Conservation (phyloP, 1,140 invertebrate genomes). For the Rhyzopertha dominica region DNA sequence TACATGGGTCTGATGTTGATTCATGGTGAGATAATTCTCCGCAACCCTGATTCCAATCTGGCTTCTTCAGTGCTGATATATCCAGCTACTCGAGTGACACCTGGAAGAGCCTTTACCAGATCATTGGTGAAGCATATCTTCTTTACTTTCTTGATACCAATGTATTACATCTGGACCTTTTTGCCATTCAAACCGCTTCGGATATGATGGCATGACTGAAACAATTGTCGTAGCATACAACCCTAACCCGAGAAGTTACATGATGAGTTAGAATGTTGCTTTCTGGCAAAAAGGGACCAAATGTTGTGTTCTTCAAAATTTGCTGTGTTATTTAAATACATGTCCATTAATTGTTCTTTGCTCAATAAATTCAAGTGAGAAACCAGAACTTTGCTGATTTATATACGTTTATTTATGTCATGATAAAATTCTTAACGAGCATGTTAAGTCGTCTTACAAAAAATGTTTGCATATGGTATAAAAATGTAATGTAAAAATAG, state of each 20-base stretch:
- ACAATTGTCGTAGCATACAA: slow-evolving; percentile 79
- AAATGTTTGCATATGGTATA: no score
- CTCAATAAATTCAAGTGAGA: no score
- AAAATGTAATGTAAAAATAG: no score
- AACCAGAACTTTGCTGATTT: no score
- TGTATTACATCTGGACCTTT: slow-evolving; percentile 74
- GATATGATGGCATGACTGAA: slow-evolving; percentile 77
- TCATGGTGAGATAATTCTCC: slow-evolving; percentile 63
- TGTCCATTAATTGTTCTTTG: no score
- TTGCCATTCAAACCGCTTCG: slow-evolving; percentile 77
- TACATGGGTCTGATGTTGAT: slow-evolving; percentile 77
- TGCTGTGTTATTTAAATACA: no score
- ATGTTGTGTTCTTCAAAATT: no score
- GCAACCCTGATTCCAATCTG: slow-evolving; percentile 51
- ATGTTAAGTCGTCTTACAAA: no score
- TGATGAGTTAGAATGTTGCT: no score
- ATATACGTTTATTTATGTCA: slow-evolving; percentile 67
- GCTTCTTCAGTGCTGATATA: slow-evolving; percentile 60
- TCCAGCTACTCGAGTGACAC: slow-evolving; percentile 44
- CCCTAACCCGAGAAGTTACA: no score
- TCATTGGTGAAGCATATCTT: slow-evolving; percentile 80
- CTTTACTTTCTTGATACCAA: slow-evolving; percentile 76
- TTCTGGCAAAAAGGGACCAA: no score
- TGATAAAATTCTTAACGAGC: no score
- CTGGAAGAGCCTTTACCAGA: slow-evolving; percentile 62